Base-by-base conservation (phyloP, 1,140 invertebrate species). In the Dendrolimus kikuchii region DNA sequence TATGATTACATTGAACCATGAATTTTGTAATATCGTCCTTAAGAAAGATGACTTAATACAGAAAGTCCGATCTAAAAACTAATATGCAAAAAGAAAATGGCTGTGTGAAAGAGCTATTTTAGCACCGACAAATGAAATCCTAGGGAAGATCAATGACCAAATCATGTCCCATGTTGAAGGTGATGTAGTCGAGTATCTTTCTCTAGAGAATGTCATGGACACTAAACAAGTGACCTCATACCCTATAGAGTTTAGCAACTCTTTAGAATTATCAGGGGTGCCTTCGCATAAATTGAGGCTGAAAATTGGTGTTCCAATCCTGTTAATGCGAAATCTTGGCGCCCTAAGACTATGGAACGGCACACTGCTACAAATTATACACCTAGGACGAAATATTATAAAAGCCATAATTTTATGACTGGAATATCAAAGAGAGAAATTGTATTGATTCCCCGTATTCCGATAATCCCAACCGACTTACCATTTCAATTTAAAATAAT, bases 401-500 rank as follows among this genome's bases (percentile, higher is more conserved):
- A 55, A 79, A 60, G 77, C 73, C 10, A 76, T 59, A 38, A 80
- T 86, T 36, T n/a, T n/a, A n/a, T 51, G 5, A 81, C 49, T 42
- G 75, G 75, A 60, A 64, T 46, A n/a, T 50, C 53, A 10, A 60
- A 56, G 42, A 46, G 45, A 39, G 53, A 60, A 42, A 42, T 49
- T 56, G 74, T 86, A 52, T 51, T 86, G 5, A 68, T 87, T 50
- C 71, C 81, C 52, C 59, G 74, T 38, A 84, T 87, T 55, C 68
- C 71, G 6, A 60, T 86, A 49, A 79, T 71, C 50, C 68, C 68
- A 42, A 23, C 23, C 23, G 23, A 2, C 23, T 23, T 23, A 23
- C 23, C 23, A 23, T 23, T 23, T 23, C 23, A 23, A 3, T 23
- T 23, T 23, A 23, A 23, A 23, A 23, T 1, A 2, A 37, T 86